phyloP scores from a whole-genome alignment of 2,797 vertebrate genomes.

The Girardinus metallicus region DNA sequence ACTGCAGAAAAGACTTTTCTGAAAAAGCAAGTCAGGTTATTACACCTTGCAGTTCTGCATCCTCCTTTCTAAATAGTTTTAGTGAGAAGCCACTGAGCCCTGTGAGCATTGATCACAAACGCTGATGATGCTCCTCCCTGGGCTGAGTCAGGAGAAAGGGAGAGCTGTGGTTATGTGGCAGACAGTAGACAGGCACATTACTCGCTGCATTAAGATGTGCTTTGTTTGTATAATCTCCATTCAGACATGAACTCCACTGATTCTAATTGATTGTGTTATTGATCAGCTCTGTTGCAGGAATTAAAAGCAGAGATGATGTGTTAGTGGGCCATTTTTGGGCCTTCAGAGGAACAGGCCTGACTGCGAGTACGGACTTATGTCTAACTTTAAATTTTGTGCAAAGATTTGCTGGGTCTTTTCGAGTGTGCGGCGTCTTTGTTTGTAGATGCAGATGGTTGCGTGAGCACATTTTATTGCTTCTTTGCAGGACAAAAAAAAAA shows the following conservation, averaged over 20 bases:
- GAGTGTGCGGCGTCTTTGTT: constrained; percentile 10
- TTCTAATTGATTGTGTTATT: constrained; percentile 84
- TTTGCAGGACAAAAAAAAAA: constrained; percentile 63
- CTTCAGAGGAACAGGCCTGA: constrained; percentile 25
- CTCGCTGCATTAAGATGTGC: constrained; percentile 81
- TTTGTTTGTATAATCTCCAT: constrained; percentile 78
- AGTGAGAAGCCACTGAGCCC: constrained; percentile 31
- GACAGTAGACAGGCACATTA: constrained; percentile 75
- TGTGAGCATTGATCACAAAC: constrained; percentile 51
- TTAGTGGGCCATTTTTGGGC: constrained; percentile 35
- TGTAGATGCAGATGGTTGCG: constrained; percentile 42
- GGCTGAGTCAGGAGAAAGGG: constrained; percentile 74
- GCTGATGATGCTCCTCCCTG: constrained; percentile 55
- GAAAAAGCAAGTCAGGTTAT: constrained; percentile 12
- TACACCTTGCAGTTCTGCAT: constrained; percentile 13
- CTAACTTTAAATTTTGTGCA: constrained; percentile 47
- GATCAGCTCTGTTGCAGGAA: constrained; percentile 75
- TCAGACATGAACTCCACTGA: constrained; percentile 78
- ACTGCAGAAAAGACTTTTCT: constrained; percentile 7
- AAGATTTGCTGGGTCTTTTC: constrained; percentile 38
- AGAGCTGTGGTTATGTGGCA: constrained; percentile 72
- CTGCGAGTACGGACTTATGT: constrained; percentile 20
- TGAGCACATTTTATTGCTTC: constrained; percentile 69
- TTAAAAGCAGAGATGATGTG: constrained; percentile 69
- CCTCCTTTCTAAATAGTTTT: constrained; percentile 18